A percentile compares a stretch with the other conserved stretches of the same genome.
These are phyloP conservation scores for Leucophora obtusa DNA, from an alignment of 2,888 invertebrate genomes.

Conservation along the genomic window DNA sequence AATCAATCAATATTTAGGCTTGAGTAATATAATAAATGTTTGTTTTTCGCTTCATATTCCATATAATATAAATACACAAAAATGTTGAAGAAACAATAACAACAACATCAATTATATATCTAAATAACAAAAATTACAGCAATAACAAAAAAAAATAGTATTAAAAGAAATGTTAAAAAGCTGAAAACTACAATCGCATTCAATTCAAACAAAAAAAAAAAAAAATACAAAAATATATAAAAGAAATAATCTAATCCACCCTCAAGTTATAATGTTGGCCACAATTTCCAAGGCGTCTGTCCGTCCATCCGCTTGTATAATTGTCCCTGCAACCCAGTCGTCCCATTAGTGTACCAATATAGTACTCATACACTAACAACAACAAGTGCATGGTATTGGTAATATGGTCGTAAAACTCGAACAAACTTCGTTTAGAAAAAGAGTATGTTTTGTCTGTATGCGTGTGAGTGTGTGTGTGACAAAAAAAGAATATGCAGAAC, in stretches of 20 bases:
- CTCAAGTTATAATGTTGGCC: conserved; percentile 35
- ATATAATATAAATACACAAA: neutral
- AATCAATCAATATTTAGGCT: conserved; percentile 63
- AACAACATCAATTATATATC: neutral
- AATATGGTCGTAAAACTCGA: neutral
- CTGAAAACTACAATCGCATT: neutral
- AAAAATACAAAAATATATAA: neutral
- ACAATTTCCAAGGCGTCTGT: conserved; percentile 29
- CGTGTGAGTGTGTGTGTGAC: neutral
- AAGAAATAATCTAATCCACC: conserved; percentile 39
- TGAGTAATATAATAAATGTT: conserved; percentile 29
- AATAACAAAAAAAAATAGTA: neutral
- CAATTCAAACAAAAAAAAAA: neutral
- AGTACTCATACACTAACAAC: neutral
- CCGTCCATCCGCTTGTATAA: neutral
- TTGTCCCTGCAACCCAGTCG: neutral
- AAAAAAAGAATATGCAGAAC: neutral
- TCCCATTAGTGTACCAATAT: neutral
- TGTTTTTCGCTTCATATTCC: neutral
- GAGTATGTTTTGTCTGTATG: neutral
- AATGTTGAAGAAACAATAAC: neutral
- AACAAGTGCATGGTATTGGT: neutral
- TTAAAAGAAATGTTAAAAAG: conserved; percentile 9
- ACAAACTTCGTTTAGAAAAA: neutral
- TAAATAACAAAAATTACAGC: conserved; percentile 17